Evolutionary conservation across 2,888 invertebrate genomes (phyloP).

Genomic region (Heliconius charithonia): DNA sequence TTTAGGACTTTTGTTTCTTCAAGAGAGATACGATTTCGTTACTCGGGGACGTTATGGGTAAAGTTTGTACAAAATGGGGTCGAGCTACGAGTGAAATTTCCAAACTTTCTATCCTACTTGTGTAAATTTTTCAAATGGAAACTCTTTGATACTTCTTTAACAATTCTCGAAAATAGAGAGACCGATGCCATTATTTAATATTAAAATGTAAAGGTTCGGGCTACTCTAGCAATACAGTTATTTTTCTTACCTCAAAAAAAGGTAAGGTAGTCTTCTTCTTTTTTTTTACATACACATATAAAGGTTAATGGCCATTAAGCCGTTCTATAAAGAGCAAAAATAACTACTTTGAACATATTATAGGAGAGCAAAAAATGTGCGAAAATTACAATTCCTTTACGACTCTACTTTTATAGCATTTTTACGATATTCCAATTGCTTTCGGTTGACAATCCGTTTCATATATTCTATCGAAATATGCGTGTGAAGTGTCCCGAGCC

Average conservation of each 20-base stretch:
- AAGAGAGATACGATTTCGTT: conserved; percentile 38
- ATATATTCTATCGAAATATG: conserved; percentile 78
- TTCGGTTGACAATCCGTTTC: conserved; percentile 72
- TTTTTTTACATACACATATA: conserved; percentile 1
- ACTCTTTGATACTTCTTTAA: conserved; percentile 53
- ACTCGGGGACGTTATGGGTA: conserved; percentile 62
- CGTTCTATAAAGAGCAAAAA: conserved; percentile 32
- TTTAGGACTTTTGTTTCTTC: conserved; percentile 44
- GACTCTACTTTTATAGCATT: conserved; percentile 75
- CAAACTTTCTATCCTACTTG: conserved; percentile 74
- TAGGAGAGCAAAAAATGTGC: conserved; percentile 63
- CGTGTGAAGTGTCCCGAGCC: conserved; percentile 63
- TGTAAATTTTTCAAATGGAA: conserved; percentile 66
- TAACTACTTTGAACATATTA: conserved; percentile 47
- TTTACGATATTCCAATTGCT: conserved; percentile 79
- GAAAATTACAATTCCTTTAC: conserved; percentile 62
- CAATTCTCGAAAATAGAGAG: conserved; percentile 25
- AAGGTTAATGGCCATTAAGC: conserved; percentile 38
- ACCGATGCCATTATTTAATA: conserved; percentile 26
- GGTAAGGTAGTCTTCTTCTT: not conserved
- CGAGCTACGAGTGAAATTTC: conserved; percentile 69
- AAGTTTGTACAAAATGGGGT: conserved; percentile 67
- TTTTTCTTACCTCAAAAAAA: conserved; percentile 14
- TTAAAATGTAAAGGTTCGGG: conserved; percentile 31
- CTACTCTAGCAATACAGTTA: conserved; percentile 6